Percentiles rank a stretch among this genome's conserved stretches.
These are phyloP conservation scores for Itoplectis maculator DNA, from an alignment of 2,888 invertebrate species.

Conservation along the genomic window DNA sequence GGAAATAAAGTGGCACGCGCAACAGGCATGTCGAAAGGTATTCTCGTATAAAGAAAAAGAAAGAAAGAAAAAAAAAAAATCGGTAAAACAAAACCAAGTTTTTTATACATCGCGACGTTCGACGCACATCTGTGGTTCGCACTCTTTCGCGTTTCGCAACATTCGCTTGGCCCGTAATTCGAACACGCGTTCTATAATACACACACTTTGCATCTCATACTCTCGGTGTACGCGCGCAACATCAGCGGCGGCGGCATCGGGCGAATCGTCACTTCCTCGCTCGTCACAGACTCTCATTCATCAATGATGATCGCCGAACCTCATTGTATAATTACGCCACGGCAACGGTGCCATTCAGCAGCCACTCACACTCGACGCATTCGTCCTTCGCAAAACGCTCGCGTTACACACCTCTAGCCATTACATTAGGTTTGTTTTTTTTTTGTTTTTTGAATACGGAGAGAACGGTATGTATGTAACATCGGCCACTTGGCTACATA, in stretches of 20 bases:
- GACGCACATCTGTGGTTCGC: slow-evolving; percentile 17
- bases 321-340: slow-evolving; percentile 11
- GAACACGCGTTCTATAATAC: background rate
- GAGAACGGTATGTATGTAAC: slow-evolving; percentile 77
- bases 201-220: slow-evolving; percentile 15
- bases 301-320: slow-evolving; percentile 11
- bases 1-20: slow-evolving; percentile 56
- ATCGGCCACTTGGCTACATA: slow-evolving; percentile 82
- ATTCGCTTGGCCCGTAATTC: slow-evolving; percentile 25
- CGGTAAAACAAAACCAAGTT: too few species aligned
- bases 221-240: background rate
- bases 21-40: slow-evolving; percentile 45
- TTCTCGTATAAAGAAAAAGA: slow-evolving; percentile 38
- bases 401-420: slow-evolving; percentile 31
- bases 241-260: background rate
- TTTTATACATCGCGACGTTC: slow-evolving; percentile 21
- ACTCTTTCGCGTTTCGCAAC: slow-evolving; percentile 28
- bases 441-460: slow-evolving; percentile 73
- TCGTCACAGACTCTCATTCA: slow-evolving; percentile 27
- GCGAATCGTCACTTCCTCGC: slow-evolving; percentile 23
- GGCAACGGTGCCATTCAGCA: background rate
- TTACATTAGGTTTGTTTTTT: slow-evolving; percentile 48
- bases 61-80: slow-evolving; percentile 28
- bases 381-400: slow-evolving; percentile 13
- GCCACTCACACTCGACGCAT: slow-evolving; percentile 10